Conservation (phyloP, 2,113 vertebrate species). For the Coregonus clupeaformis region DNA sequence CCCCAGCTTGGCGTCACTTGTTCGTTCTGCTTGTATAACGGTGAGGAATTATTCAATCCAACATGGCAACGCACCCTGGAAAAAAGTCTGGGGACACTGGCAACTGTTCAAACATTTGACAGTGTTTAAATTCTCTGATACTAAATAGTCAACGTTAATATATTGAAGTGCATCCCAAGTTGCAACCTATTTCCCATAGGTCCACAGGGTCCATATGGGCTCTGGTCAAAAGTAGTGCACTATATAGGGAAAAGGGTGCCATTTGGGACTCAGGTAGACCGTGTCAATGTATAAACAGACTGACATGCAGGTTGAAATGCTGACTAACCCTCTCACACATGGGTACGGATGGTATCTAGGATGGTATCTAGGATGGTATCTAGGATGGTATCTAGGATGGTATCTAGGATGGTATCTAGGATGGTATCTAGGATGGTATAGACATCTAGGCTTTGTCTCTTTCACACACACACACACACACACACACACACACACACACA, state of each 20-base stretch:
- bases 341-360: too few relatives aligned
- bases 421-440: too few relatives aligned
- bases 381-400: too few relatives aligned
- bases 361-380: too few relatives aligned
- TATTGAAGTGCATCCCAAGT: background rate
- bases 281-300: constrained; percentile 23
- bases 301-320: constrained; percentile 9
- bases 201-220: too few relatives aligned
- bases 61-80: constrained; percentile 27
- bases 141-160: constrained; percentile 30
- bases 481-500: background rate
- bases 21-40: background rate
- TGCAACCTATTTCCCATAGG: too few relatives aligned
- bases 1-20: too few relatives aligned
- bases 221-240: too few relatives aligned
- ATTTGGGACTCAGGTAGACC: background rate
- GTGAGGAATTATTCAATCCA: background rate
- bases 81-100: background rate
- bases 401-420: too few relatives aligned
- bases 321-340: background rate
- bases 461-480: constrained; percentile 4
- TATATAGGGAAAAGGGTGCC: too few relatives aligned
- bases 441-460: too few relatives aligned
- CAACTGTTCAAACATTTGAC: constrained; percentile 14
- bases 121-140: constrained; percentile 33